Conservation (phyloP, 2,888 invertebrate species). For the Folsomia manolachei region DNA sequence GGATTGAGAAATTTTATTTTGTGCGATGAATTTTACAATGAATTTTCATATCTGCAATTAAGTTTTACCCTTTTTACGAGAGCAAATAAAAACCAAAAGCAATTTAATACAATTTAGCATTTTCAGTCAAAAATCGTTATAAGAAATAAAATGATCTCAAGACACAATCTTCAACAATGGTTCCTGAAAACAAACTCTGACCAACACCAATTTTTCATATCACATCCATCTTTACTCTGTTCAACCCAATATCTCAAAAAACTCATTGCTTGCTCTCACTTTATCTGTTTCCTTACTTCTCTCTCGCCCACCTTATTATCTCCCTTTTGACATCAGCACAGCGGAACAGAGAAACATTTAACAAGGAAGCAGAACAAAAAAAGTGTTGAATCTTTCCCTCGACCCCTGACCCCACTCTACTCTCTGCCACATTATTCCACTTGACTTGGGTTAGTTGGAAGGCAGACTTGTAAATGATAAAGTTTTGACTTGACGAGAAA, state of each 20-base stretch:
- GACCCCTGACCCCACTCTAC: conserved; percentile 43
- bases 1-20: no score
- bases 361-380: conserved; percentile 21
- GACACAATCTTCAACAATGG: no score
- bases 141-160: no score
- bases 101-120: no score
- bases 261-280: not conserved
- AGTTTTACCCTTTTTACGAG: no score
- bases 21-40: no score
- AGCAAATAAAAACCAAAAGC: no score
- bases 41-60: no score
- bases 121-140: no score
- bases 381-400: conserved; percentile 49
- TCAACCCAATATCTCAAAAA: not conserved
- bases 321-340: conserved; percentile 29
- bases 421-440: not conserved
- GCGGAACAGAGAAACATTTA: no score
- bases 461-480: conserved; percentile 41
- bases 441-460: no score
- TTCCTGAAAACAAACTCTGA: not conserved
- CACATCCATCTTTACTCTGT: not conserved
- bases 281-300: no score
- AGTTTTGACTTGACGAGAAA: conserved; percentile 37
- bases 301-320: conserved; percentile 38
- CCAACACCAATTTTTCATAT: not conserved